Evolutionary conservation across 2,888 invertebrate species (phyloP).

Genomic region (Zygogramma bicolorata): DNA sequence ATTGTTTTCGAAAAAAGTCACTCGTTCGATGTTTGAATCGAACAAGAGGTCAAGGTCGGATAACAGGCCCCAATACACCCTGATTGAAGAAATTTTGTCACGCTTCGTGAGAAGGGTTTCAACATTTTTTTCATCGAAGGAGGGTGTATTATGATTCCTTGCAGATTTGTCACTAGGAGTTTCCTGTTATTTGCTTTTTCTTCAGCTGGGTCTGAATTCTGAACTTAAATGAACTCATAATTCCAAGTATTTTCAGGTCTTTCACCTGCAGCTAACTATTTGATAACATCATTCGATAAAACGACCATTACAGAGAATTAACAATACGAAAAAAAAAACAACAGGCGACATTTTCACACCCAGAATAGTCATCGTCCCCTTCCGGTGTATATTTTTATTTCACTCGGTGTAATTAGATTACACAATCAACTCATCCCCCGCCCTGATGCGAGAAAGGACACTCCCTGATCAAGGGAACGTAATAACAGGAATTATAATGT

Average conservation of each 20-base stretch:
- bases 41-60: too few species aligned
- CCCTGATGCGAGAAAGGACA: conserved; percentile 51
- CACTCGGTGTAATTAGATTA: conserved; percentile 17
- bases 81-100: too few species aligned
- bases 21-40: too few species aligned
- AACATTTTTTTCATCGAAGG: too few species aligned
- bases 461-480: conserved; percentile 59
- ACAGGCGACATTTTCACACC: neutral
- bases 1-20: too few species aligned
- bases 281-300: neutral
- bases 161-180: too few species aligned
- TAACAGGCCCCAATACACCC: too few species aligned
- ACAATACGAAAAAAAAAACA: neutral
- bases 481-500: conserved; percentile 63
- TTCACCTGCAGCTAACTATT: too few species aligned
- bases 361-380: neutral
- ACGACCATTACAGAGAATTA: neutral
- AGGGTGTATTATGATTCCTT: too few species aligned
- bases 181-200: too few species aligned
- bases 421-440: conserved; percentile 27
- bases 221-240: neutral
- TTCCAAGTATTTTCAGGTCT: neutral
- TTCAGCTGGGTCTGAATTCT: too few species aligned
- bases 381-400: neutral
- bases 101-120: too few species aligned